A percentile compares a stretch with the other conserved stretches of the same genome.
Conservation (phyloP, 1,140 invertebrate species). For the Micrasema minimum region DNA sequence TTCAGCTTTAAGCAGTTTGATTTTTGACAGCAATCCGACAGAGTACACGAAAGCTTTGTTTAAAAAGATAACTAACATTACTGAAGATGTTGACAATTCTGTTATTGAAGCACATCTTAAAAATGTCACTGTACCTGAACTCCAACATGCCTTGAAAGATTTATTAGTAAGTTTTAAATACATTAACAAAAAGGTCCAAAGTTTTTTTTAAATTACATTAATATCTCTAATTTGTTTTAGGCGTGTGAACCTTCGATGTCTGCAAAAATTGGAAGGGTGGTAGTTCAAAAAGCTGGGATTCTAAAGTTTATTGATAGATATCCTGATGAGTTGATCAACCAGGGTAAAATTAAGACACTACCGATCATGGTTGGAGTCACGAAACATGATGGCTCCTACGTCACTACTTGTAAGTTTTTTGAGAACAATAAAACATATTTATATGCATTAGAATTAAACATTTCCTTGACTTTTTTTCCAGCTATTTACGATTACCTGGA, state of each 20-base stretch:
- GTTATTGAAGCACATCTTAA: conserved; percentile 42
- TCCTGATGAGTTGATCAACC: conserved; percentile 16
- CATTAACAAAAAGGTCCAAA: too few species aligned
- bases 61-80: conserved; percentile 18
- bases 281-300: conserved; percentile 42
- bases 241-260: not conserved
- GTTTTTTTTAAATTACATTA: too few species aligned
- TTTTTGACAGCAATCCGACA: conserved; percentile 37
- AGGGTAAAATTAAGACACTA: conserved; percentile 33
- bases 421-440: not conserved
- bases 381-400: conserved; percentile 48
- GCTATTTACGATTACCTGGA: not conserved
- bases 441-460: not conserved
- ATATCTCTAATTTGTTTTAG: too few species aligned
- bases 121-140: conserved; percentile 38
- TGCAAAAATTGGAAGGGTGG: conserved; percentile 2
- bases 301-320: conserved; percentile 33
- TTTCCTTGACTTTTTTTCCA: not conserved
- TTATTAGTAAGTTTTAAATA: conserved; percentile 9
- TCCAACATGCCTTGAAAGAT: conserved; percentile 7
- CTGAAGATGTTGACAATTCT: conserved; percentile 9
- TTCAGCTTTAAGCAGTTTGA: conserved; percentile 33
- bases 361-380: conserved; percentile 44
- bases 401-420: conserved; percentile 13
- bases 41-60: conserved; percentile 19